Base-by-base conservation (phyloP, 2,113 vertebrate species). In the Nestor notabilis region DNA sequence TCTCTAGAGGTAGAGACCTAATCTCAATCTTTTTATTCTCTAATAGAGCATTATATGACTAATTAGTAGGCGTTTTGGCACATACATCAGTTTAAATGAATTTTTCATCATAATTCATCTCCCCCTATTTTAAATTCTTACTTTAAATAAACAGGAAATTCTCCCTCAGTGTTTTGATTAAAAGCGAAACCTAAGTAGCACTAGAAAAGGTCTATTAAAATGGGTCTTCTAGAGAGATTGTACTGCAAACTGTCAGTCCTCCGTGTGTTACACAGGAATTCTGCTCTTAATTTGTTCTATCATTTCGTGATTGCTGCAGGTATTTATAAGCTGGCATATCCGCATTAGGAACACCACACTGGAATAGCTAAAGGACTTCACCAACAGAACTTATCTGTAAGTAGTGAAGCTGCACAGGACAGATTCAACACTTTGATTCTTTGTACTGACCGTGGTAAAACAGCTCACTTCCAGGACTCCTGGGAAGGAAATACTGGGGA, bases 1-100 rank as follows among this genome's bases (percentile, higher is more conserved):
- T 87, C 93, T 95, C 75, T 83, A 90, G 56, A 97, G 89, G 85
- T 97, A 89, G 28, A 91, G 76, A 77, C 85, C 70, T 84, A 71
- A 93, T 95, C 88, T 95, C 80, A 69, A 89, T 93, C 81, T 69
- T 95, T 95, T 94, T 71, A 81, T 96, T 95, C 84, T 93, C 71
- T 95, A 96, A 91, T 87, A 87, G 58, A 84, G 24, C 63, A 95
- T 95, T 93, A 97, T 56, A 86, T 60, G 81, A 81, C 84, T 95
- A 95, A 97, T 95, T 95, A 89, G 72, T 61, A 60, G 10, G 64
- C 71, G 89, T 72, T 95, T 75, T 71, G 29, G 16, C 53, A 74
- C 58, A 60, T 23, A 8, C 27, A 95, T 71, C 56, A 49, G 33
- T 75, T 89, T 37, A 83, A 95, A 84, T 50, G 25, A 39, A 68